Percentiles rank a stretch among this genome's conserved stretches.
Conservation (phyloP, 1,140 invertebrate species). For the Rhagoletis pomonella region DNA sequence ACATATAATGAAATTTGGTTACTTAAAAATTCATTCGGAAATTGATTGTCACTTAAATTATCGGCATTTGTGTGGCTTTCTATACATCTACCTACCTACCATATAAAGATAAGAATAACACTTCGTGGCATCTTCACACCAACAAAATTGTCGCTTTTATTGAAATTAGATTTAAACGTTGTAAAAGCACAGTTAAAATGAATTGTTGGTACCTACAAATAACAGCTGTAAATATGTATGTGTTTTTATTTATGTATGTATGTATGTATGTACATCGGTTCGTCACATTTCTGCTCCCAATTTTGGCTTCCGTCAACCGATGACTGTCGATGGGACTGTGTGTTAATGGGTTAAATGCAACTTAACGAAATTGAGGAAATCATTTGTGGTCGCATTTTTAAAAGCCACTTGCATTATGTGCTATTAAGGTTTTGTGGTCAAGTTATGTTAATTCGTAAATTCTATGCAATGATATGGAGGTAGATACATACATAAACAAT, state of each 20-base stretch:
- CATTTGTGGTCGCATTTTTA: slow-evolving; percentile 2
- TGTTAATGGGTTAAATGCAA: neutral
- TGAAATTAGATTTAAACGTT: neutral
- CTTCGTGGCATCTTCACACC: neutral
- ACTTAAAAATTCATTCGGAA: slow-evolving; percentile 5
- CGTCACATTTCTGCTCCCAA: slow-evolving; percentile 5
- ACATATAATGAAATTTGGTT: neutral
- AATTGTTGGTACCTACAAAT: neutral
- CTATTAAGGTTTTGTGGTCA: slow-evolving; percentile 35
- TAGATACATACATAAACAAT: neutral
- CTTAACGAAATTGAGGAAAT: slow-evolving; percentile 1
- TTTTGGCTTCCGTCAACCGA: neutral
- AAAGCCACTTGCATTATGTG: neutral
- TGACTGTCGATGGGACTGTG: neutral
- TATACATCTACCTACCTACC: neutral
- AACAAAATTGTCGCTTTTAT: neutral
- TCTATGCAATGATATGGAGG: neutral
- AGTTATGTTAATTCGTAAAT: slow-evolving; percentile 28
- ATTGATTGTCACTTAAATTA: neutral
- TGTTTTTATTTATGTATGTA: neutral
- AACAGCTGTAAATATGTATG: neutral
- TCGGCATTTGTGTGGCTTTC: slow-evolving; percentile 26
- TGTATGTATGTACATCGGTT: neutral
- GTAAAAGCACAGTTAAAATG: slow-evolving; percentile 14
- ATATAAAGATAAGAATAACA: neutral